Base-by-base conservation (phyloP, 35 echinoderm and acorn worm genomes). In the Apostichopus parvimensis region DNA sequence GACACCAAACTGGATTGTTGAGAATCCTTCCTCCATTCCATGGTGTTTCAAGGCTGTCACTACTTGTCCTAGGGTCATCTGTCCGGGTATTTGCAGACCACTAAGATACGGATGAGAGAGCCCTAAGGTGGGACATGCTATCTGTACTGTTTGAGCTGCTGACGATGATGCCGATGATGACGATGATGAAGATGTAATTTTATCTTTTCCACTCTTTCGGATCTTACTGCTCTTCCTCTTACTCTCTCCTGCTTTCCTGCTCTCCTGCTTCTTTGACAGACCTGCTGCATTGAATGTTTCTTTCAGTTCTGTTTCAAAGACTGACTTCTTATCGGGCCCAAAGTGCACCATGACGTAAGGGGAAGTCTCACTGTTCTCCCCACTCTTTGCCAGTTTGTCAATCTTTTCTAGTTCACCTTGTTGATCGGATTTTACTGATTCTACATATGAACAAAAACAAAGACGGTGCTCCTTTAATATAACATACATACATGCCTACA, bases 21-120 rank as follows among this genome's bases (percentile, higher is more conserved):
- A 93, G n/a, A 71, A 91, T 55, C 95, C 97, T 15, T 80, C 78
- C 28, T 91, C 86, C 76, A 98, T 76, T 12, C 97, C 97, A 58
- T 91, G 87, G 5, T 92, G 55, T 71, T 92, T 91, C 78, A 98
- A 87, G 23, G 95, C 91, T 21, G 79, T 90, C 15, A 98, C 77
- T n/a, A 94, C 56, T 77, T 98, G 97, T 21, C 92, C 97, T 28
- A 98, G 52, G 8, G 97, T 94, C 73, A 96, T 66, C 21, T 77
- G 34, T 2, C 88, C 88, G 14, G 97, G 97, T 52, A 98, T 78
- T 17, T 84, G 65, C 61, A 94, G 85, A 56, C 80, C 88, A 7
- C 84, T 87, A 11, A 98, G 53, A 23, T 94, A 75, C 10, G 89
- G 91, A 71, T 98, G 97, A 57, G 86, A 88, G 14, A 98, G 65